Evolutionary conservation across 2,797 vertebrate species (phyloP), one percentile per base, ranked within the genome.

Genomic region (Cyprinella venusta): DNA sequence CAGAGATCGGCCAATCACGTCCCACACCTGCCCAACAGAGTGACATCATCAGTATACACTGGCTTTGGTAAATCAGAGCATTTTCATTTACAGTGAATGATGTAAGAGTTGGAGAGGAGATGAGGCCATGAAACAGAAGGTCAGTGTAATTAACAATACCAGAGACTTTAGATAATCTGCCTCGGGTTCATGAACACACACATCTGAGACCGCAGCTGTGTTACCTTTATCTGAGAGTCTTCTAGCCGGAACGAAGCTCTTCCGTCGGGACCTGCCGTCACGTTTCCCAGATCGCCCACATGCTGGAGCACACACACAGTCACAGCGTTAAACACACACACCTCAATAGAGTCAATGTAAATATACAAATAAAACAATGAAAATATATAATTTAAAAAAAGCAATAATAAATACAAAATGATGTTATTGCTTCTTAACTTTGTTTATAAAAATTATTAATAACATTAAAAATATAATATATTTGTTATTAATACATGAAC

Each of bases 1-100:
- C 90, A 98, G 90, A 1, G 97, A 97, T 19, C 97, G 96, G 16
- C 97, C 97, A 72, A 98, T 97, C 90, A 98, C 94, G 10, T 98
- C 95, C 94, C 95, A 95, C 0, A 99, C 96, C 97, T 99, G 89
- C 40, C 36, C 48, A 33, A 67, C 67, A 79, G 76, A 13, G 40
- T 18, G 70, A 71, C 16, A 9, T 26, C 36, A 69, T 9, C 33
- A n/a, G n/a, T n/a, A n/a, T n/a, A n/a, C n/a, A n/a, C n/a, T n/a
- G n/a, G 45, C 45, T 48, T 74, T 19, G 26, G 21, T 36, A 76
- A 33, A 24, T 76, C 13, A 40, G 33, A 6, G 19, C 50, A 5
- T 33, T 33, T 30, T 33, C 30, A 33, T 33, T 33, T 33, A 72
- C 18, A 52, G 6, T 48, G 45, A 48, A 48, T 15, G 45, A 15